phyloP scores from a whole-genome alignment of 2,113 vertebrate species.

The Burhinus bistriatus region DNA sequence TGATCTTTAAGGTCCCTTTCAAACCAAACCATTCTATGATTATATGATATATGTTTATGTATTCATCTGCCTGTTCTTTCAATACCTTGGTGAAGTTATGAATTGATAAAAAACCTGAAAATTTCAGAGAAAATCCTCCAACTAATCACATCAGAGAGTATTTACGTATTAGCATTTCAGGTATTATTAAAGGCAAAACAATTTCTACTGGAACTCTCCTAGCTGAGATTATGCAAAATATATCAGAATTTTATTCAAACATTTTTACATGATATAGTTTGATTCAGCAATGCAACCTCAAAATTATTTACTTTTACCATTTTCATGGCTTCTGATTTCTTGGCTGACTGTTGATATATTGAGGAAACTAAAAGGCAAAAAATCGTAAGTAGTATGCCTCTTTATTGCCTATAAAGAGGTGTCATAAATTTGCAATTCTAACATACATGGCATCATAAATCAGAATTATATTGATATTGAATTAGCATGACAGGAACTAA shows the following conservation, averaged over 20 bases:
- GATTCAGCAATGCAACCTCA: neutral
- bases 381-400: fast-evolving
- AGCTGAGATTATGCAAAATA: neutral
- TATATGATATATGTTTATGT: neutral
- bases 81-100: neutral
- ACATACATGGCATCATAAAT: neutral
- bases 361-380: neutral
- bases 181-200: neutral
- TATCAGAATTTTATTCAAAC: neutral
- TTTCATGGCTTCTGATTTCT: neutral
- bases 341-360: neutral
- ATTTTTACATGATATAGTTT: neutral
- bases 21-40: neutral
- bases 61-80: neutral
- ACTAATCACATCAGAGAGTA: neutral
- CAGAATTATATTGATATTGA: neutral
- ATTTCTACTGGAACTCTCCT: neutral
- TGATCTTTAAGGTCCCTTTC: neutral
- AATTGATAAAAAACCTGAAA: neutral
- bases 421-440: neutral
- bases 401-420: neutral
- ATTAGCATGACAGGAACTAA: neutral
- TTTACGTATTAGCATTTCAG: neutral
- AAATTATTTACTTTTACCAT: neutral
- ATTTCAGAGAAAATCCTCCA: fast-evolving